Evolutionary conservation across 2,797 vertebrate genomes (phyloP).

Genomic region (Acropternis orthonyx): DNA sequence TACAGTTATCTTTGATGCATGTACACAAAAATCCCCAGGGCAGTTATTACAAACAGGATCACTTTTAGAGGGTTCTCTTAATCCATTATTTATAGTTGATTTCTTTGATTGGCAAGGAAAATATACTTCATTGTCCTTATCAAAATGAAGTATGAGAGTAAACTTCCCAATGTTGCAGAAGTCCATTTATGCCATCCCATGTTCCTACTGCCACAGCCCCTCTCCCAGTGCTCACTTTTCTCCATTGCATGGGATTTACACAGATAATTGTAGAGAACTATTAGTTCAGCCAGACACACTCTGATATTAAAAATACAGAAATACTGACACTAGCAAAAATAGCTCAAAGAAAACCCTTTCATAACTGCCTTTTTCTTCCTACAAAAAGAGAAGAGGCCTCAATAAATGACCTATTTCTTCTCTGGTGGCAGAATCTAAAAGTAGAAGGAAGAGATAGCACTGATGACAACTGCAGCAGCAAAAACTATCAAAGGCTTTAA

Average conservation of each 20-base stretch:
- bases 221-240: background rate
- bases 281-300: background rate
- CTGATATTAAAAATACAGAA: background rate
- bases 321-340: background rate
- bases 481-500: background rate
- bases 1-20: background rate
- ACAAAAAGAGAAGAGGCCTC: background rate
- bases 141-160: background rate
- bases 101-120: background rate
- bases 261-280: background rate
- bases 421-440: background rate
- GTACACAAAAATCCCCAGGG: background rate
- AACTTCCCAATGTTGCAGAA: background rate
- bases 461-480: background rate
- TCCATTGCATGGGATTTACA: background rate
- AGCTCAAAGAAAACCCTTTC: background rate
- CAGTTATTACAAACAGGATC: background rate
- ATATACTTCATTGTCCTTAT: background rate
- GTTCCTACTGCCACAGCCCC: background rate
- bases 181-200: background rate
- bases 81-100: background rate
- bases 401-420: background rate
- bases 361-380: background rate
- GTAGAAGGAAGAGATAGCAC: background rate
- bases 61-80: background rate